These are phyloP conservation scores for Pygocentrus nattereri DNA, from an alignment of 2,797 vertebrate species.

Conservation along the genomic window DNA sequence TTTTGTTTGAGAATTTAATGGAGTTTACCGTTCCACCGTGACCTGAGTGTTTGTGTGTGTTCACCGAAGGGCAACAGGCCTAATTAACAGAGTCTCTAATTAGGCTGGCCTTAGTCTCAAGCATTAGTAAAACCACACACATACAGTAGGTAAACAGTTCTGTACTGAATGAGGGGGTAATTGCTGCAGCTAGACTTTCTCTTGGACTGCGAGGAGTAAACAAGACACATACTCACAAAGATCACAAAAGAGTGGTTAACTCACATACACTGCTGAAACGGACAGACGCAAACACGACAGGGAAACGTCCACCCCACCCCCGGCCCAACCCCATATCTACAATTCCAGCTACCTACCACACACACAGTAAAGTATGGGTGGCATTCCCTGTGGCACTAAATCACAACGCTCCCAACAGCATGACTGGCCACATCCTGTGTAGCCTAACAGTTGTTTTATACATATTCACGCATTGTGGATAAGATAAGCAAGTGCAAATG, in stretches of 20 bases:
- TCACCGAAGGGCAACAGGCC: conserved; percentile 18
- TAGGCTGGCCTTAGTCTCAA: conserved; percentile 26
- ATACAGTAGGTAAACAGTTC: conserved; percentile 49
- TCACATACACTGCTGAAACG: conserved; percentile 26
- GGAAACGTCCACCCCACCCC: conserved; percentile 34
- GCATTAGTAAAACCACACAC: conserved; percentile 37
- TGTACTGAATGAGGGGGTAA: conserved; percentile 53
- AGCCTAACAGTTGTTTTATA: conserved; percentile 12
- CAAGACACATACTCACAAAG: conserved; percentile 46
- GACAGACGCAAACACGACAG: conserved; percentile 34
- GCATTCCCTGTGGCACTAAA: conserved; percentile 30
- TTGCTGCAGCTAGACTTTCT: conserved; percentile 57
- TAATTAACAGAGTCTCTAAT: conserved; percentile 49
- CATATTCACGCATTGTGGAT: background rate
- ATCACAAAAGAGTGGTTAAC: conserved; percentile 45
- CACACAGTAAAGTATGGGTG: conserved; percentile 57
- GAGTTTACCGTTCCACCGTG: conserved; percentile 34
- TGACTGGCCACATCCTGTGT: conserved; percentile 28
- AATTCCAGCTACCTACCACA: conserved; percentile 44
- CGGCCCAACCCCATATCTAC: conserved; percentile 30
- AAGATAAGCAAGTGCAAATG: background rate
- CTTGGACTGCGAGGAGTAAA: conserved; percentile 49
- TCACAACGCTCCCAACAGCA: conserved; percentile 33
- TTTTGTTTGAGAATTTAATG: conserved; percentile 31
- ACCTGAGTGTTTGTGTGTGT: conserved; percentile 28